Evolutionary conservation across 2,888 invertebrate genomes (phyloP).

Genomic region (Conus canariensis): DNA sequence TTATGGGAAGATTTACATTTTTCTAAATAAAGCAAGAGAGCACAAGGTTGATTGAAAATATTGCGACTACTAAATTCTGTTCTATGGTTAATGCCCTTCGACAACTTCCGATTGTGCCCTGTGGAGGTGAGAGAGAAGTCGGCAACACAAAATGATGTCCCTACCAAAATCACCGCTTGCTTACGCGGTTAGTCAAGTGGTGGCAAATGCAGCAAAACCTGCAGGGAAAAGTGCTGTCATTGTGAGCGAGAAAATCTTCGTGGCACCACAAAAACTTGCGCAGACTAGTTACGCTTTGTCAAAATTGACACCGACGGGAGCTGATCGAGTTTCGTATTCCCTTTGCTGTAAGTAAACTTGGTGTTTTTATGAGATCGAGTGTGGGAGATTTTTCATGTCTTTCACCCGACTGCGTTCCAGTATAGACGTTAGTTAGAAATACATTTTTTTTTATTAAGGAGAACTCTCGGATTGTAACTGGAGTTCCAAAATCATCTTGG

Average conservation of each 20-base stretch:
- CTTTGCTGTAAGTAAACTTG: slow-evolving; percentile 35
- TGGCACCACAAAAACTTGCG: slow-evolving; percentile 44
- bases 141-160: slow-evolving; percentile 57
- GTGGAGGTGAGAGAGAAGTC: slow-evolving; percentile 40
- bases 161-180: slow-evolving; percentile 59
- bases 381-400: not conserved
- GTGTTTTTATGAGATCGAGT: not conserved
- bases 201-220: slow-evolving; percentile 58
- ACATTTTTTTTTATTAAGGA: not conserved
- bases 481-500: too few species aligned
- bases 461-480: not conserved
- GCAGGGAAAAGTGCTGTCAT: slow-evolving; percentile 53
- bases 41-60: not conserved
- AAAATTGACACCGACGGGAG: slow-evolving; percentile 40
- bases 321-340: slow-evolving; percentile 45
- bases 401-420: not conserved
- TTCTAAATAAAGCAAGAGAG: too few species aligned
- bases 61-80: slow-evolving; percentile 22
- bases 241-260: slow-evolving; percentile 51
- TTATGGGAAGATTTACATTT: too few species aligned
- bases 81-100: slow-evolving; percentile 41
- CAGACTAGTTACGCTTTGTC: slow-evolving; percentile 51
- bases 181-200: slow-evolving; percentile 63
- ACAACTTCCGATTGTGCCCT: slow-evolving; percentile 21
- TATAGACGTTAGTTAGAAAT: not conserved